phyloP scores from a whole-genome alignment of 1,140 invertebrate species.

The Oedothorax gibbosus region DNA sequence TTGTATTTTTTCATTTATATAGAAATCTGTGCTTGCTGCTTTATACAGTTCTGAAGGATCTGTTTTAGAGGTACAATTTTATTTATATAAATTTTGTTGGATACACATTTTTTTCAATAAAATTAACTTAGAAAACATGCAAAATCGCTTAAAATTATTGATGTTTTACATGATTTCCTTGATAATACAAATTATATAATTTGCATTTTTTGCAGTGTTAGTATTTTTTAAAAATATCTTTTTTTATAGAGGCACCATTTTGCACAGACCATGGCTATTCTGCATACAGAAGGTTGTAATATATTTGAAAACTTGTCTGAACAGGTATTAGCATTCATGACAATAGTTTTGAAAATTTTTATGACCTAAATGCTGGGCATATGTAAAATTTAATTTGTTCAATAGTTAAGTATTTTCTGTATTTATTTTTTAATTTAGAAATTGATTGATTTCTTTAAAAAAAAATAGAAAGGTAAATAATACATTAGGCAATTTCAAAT shows the following conservation, averaged over 20 bases:
- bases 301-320: slow-evolving; percentile 78
- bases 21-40: slow-evolving; percentile 60
- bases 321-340: slow-evolving; percentile 24
- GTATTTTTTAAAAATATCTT: slow-evolving; percentile 4
- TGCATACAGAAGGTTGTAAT: slow-evolving; percentile 88
- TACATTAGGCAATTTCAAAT: no score
- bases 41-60: slow-evolving; percentile 60
- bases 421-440: no score
- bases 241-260: slow-evolving; percentile 79
- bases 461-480: no score
- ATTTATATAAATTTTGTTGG: neutral
- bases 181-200: neutral
- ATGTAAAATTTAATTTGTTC: no score
- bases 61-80: slow-evolving; percentile 65
- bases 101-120: neutral
- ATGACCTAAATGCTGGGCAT: no score
- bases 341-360: no score
- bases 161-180: neutral
- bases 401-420: no score
- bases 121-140: neutral
- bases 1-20: slow-evolving; percentile 10
- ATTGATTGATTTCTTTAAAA: no score
- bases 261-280: slow-evolving; percentile 84
- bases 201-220: neutral
- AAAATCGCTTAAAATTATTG: neutral